A percentile compares a stretch with the other conserved stretches of the same genome.
Evolutionary conservation across 2,888 invertebrate genomes (phyloP).

Genomic region (Rhagium mordax): DNA sequence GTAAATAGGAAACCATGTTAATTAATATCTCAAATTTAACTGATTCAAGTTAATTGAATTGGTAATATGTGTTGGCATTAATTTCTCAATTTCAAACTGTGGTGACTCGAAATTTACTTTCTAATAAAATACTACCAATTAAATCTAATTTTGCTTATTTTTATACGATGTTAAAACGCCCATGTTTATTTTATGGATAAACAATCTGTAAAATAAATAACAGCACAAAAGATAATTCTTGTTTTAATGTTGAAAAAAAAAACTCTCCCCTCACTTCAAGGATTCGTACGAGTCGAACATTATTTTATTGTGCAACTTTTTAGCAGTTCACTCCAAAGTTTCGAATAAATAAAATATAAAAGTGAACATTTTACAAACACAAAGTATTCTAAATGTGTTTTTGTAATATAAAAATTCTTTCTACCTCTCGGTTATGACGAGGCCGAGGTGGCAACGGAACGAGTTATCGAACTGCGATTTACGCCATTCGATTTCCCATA

Average conservation of each 20-base stretch:
- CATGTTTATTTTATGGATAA: constrained; percentile 5
- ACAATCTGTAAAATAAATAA: neutral
- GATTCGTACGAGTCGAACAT: too few species aligned
- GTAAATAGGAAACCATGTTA: neutral
- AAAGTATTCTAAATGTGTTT: too few species aligned
- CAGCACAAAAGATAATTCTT: neutral
- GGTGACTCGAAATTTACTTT: neutral
- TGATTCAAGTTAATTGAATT: neutral
- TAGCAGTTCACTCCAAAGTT: too few species aligned
- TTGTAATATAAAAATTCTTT: too few species aligned
- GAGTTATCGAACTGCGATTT: too few species aligned
- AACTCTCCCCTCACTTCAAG: too few species aligned
- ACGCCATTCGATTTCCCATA: too few species aligned
- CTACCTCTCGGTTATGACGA: too few species aligned
- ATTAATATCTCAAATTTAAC: neutral
- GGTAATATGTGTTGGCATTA: neutral
- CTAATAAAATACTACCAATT: neutral
- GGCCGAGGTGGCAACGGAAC: too few species aligned
- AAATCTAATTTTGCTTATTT: constrained; percentile 6
- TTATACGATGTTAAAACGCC: neutral
- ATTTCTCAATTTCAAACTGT: neutral
- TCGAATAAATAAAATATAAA: too few species aligned
- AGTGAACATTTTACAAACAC: too few species aligned
- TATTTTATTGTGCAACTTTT: too few species aligned
- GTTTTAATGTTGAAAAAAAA: neutral